Conservation (phyloP, 2,888 invertebrate genomes). For the Deroplatys truncata region DNA sequence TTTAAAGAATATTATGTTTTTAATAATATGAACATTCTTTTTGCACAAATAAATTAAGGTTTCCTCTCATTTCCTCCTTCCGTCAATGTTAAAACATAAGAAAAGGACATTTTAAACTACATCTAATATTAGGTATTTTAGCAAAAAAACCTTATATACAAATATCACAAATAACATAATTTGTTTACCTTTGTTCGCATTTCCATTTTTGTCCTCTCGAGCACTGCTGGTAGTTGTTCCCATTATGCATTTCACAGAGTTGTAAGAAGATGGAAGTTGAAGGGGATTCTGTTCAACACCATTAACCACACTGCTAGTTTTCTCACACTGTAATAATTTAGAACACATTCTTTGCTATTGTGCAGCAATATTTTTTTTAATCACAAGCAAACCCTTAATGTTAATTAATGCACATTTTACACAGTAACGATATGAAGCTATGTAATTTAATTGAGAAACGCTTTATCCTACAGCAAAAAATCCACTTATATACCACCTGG, state of each 20-base stretch:
- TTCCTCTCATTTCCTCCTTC: not conserved
- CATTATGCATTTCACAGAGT: conserved; percentile 44
- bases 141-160: too few relatives aligned
- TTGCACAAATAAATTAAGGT: not conserved
- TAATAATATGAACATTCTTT: not conserved
- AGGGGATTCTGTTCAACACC: conserved; percentile 35
- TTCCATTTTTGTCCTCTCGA: not conserved
- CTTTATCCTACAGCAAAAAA: too few relatives aligned
- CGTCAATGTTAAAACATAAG: not conserved
- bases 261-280: conserved; percentile 44
- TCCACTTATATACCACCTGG: too few relatives aligned
- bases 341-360: not conserved
- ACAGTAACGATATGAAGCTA: too few relatives aligned
- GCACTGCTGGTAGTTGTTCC: conserved; percentile 26
- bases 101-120: not conserved
- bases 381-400: too few relatives aligned
- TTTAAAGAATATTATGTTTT: not conserved
- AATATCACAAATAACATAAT: not conserved
- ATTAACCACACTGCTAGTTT: conserved; percentile 36
- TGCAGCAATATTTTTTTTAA: too few relatives aligned
- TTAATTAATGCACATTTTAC: too few relatives aligned
- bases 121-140: not conserved
- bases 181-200: conserved; percentile 2
- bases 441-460: too few relatives aligned
- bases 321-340: conserved; percentile 10